These are phyloP conservation scores for Agapetus fuscipes DNA, from an alignment of 2,888 invertebrate species.

Conservation along the genomic window DNA sequence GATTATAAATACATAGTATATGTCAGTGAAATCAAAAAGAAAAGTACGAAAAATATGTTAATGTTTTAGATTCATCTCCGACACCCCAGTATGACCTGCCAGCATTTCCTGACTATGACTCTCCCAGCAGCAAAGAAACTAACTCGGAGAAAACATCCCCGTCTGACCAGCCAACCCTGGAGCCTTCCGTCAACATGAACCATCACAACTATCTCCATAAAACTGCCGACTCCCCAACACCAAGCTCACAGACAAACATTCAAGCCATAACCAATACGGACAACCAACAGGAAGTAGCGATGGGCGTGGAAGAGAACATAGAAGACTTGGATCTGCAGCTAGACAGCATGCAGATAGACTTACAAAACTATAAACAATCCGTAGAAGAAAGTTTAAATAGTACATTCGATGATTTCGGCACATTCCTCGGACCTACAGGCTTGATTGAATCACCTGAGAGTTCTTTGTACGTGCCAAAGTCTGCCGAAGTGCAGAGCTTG, in stretches of 20 bases:
- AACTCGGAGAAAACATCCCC: too few relatives aligned
- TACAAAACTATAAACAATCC: conserved; percentile 17
- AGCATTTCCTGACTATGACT: too few relatives aligned
- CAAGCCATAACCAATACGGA: too few relatives aligned
- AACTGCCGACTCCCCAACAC: too few relatives aligned
- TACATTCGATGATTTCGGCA: conserved; percentile 25
- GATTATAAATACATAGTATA: not conserved
- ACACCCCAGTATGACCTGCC: conserved; percentile 10
- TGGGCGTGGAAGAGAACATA: conserved; percentile 28
- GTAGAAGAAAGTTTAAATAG: conserved; percentile 27
- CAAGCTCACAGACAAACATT: too few relatives aligned
- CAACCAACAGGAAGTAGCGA: not conserved
- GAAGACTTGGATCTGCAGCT: conserved; percentile 36
- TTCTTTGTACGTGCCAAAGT: conserved; percentile 15
- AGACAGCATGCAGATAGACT: conserved; percentile 19
- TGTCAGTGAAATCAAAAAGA: too few relatives aligned
- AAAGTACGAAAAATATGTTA: too few relatives aligned
- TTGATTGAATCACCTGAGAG: conserved; percentile 9
- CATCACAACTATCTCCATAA: too few relatives aligned
- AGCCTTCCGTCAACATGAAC: too few relatives aligned
- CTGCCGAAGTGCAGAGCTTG: conserved; percentile 2
- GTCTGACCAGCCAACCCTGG: too few relatives aligned
- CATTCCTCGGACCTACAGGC: conserved; percentile 12
- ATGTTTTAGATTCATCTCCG: conserved; percentile 10
- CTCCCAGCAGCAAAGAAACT: conserved; percentile 7